phyloP scores from a whole-genome alignment of 2,113 vertebrate genomes.

The Nothoprocta perdicaria region DNA sequence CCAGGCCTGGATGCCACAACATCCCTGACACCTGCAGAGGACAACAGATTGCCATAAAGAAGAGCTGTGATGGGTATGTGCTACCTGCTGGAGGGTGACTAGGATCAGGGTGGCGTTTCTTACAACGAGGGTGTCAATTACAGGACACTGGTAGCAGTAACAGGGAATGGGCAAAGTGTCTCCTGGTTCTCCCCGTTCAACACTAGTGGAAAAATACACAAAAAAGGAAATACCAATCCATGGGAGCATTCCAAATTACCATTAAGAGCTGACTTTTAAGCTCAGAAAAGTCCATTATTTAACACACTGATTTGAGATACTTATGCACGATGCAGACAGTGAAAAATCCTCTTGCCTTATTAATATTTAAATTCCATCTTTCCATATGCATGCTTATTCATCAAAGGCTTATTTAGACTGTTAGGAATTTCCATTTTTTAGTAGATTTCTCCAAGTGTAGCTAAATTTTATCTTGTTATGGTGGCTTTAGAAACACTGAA shows the following conservation, averaged over 20 bases:
- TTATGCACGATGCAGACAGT: background rate
- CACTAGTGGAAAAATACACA: background rate
- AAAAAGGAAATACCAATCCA: background rate
- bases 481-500: background rate
- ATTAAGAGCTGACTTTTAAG: background rate
- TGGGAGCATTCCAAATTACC: background rate
- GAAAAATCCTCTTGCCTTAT: background rate
- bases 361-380: background rate
- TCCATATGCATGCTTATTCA: background rate
- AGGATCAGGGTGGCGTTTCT: background rate
- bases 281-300: background rate
- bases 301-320: background rate
- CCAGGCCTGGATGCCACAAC: background rate
- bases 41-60: rapidly evolving
- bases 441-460: background rate
- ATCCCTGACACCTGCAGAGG: background rate
- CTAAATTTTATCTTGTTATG: background rate
- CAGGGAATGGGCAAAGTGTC: background rate
- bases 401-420: background rate
- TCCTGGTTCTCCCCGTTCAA: background rate
- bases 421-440: background rate
- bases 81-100: background rate
- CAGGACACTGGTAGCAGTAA: background rate
- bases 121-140: background rate
- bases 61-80: background rate